phyloP scores from a whole-genome alignment of 2,888 invertebrate genomes.

The Gastrophysa polygoni region DNA sequence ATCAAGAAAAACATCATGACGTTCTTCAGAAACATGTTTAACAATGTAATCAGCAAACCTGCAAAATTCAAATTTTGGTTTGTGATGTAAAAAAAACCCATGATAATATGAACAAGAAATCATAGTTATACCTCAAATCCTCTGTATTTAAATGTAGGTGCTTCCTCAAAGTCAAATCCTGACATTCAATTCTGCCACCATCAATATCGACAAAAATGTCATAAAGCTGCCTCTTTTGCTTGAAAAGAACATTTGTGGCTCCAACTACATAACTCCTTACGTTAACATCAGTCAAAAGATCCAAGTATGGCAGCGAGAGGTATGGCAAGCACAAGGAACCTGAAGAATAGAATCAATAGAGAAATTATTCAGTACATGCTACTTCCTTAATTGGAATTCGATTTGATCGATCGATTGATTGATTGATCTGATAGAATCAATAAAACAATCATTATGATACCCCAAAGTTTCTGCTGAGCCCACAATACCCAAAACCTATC shows the following conservation, averaged over 20 bases:
- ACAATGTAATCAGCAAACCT: conserved; percentile 91
- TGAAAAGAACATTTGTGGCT: conserved; percentile 98
- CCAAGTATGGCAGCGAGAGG: conserved; percentile 92
- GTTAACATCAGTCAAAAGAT: conserved; percentile 84
- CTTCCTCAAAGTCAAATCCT: conserved; percentile 79
- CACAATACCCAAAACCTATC: no score
- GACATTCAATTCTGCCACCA: conserved; percentile 72
- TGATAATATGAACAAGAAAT: not conserved
- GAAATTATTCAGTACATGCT: no score
- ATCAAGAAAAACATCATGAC: conserved; percentile 73
- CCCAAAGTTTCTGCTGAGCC: no score
- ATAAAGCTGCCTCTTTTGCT: conserved; percentile 90
- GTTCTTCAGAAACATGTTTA: conserved; percentile 68
- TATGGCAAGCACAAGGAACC: conserved; percentile 96
- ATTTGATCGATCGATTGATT: no score
- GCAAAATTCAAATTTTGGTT: no score
- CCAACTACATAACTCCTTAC: conserved; percentile 90
- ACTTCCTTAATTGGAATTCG: no score
- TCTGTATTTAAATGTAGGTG: conserved; percentile 91
- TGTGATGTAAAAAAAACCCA: no score
- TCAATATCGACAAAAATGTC: conserved; percentile 93
- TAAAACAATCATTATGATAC: no score
- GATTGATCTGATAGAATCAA: no score
- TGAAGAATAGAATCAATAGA: conserved; percentile 30
- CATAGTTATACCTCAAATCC: conserved; percentile 70